A percentile compares a stretch with the other conserved stretches of the same genome.
phyloP scores from a whole-genome alignment of 2,888 invertebrate genomes.

The Synanthedon myopaeformis region DNA sequence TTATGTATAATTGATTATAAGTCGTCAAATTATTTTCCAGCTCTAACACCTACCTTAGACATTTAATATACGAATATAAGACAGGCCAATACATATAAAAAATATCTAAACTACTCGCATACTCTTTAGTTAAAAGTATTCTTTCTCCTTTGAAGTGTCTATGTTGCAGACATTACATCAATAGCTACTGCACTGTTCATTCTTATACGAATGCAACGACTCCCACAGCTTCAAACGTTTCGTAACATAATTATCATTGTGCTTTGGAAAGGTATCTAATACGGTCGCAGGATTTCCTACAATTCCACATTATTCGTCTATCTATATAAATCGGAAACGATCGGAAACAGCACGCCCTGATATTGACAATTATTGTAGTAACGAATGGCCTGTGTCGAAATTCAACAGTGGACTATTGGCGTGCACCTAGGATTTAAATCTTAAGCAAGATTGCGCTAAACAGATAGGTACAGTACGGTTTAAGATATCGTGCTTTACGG shows the following conservation, averaged over 20 bases:
- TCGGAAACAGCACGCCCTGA: conserved; percentile 34
- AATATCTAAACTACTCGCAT: too few species aligned
- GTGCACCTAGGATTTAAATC: conserved; percentile 36
- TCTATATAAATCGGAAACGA: conserved; percentile 43
- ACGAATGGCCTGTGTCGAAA: conserved; percentile 41
- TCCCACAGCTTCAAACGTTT: conserved; percentile 32
- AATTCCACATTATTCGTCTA: conserved; percentile 21
- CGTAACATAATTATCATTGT: conserved; percentile 52
- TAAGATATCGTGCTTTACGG: conserved; percentile 17
- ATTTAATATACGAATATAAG: too few species aligned
- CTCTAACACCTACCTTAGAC: too few species aligned
- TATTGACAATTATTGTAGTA: conserved; percentile 52
- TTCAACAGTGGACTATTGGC: conserved; percentile 21
- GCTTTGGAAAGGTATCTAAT: conserved; percentile 48
- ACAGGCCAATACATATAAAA: too few species aligned
- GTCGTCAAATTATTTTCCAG: too few species aligned
- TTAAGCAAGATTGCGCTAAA: conserved; percentile 29
- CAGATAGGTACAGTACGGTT: conserved; percentile 18
- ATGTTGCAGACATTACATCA: too few species aligned
- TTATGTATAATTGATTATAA: too few species aligned
- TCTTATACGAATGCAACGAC: conserved; percentile 11
- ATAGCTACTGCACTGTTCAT: background rate
- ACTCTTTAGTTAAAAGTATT: too few species aligned
- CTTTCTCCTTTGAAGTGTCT: too few species aligned
- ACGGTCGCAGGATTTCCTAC: conserved; percentile 39